Evolutionary conservation across 2,888 invertebrate genomes (phyloP).

Genomic region (Mimumesa dahlbomi): DNA sequence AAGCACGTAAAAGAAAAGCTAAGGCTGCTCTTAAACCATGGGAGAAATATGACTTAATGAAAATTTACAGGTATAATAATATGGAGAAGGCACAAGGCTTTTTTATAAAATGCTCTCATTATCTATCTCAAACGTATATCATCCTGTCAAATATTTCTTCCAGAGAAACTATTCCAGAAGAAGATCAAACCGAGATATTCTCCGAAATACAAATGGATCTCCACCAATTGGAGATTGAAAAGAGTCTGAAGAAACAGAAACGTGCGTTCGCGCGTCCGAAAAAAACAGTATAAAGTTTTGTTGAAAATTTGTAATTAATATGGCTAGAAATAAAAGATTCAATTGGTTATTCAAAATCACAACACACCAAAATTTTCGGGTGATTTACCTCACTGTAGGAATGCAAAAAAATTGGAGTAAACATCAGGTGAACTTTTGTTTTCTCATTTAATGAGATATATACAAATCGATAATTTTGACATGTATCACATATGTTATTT

Average conservation of each 20-base stretch:
- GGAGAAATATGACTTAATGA: constrained; percentile 97
- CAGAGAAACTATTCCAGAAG: constrained; percentile 91
- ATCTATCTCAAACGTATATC: background rate
- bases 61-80: constrained; percentile 87
- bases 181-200: constrained; percentile 93
- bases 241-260: constrained; percentile 84
- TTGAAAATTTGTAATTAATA: constrained; percentile 17
- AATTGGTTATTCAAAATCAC: too few relatives aligned
- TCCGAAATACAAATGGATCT: constrained; percentile 90
- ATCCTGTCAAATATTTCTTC: constrained; percentile 10
- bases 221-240: constrained; percentile 86
- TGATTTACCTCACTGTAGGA: background rate
- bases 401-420: background rate
- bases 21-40: constrained; percentile 86
- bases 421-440: background rate
- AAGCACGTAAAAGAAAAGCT: constrained; percentile 82
- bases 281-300: constrained; percentile 24
- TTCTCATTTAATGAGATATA: background rate
- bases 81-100: background rate
- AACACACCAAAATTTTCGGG: too few relatives aligned
- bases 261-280: constrained; percentile 83
- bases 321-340: too few relatives aligned
- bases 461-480: constrained; percentile 16
- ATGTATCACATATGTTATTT: constrained; percentile 4
- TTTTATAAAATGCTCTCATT: background rate